Conservation (phyloP, 1,140 invertebrate species). For the Drosophila pachea region DNA sequence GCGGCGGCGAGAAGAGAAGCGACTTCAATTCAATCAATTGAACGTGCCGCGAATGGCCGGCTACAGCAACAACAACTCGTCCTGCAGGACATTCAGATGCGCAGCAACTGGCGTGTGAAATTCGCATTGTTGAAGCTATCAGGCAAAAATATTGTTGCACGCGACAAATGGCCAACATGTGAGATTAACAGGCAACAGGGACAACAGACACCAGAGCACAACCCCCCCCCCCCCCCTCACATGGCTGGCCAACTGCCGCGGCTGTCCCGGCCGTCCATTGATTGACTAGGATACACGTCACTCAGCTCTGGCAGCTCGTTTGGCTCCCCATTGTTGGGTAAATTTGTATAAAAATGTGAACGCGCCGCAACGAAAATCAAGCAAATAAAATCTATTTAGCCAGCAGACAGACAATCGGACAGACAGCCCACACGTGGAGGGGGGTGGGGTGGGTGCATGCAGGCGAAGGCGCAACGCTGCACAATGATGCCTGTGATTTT, state of each 20-base stretch:
- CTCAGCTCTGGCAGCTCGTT: constrained; percentile 24
- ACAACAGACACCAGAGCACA: background rate
- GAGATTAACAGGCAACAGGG: constrained; percentile 62
- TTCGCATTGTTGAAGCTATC: constrained; percentile 61
- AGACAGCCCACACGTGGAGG: background rate
- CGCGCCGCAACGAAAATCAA: constrained; percentile 46
- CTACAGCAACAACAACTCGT: constrained; percentile 36
- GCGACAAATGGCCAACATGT: constrained; percentile 63
- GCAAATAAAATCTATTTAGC: constrained; percentile 69
- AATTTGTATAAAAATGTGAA: constrained; percentile 48
- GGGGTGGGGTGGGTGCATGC: no score
- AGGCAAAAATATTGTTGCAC: constrained; percentile 62
- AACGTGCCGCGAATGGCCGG: constrained; percentile 73
- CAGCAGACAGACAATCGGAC: constrained; percentile 16
- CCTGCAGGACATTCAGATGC: constrained; percentile 7
- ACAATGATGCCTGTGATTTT: constrained; percentile 60
- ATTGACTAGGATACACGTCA: constrained; percentile 56
- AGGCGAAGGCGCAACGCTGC: background rate
- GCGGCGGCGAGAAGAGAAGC: constrained; percentile 33
- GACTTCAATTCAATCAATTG: constrained; percentile 77
- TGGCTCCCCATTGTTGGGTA: constrained; percentile 37
- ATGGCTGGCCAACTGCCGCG: constrained; percentile 10
- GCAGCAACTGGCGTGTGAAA: constrained; percentile 68
- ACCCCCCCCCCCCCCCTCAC: background rate
- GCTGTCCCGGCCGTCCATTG: constrained; percentile 50